Evolutionary conservation across 2,113 vertebrate species (phyloP).

Genomic region (Mixornis gularis): DNA sequence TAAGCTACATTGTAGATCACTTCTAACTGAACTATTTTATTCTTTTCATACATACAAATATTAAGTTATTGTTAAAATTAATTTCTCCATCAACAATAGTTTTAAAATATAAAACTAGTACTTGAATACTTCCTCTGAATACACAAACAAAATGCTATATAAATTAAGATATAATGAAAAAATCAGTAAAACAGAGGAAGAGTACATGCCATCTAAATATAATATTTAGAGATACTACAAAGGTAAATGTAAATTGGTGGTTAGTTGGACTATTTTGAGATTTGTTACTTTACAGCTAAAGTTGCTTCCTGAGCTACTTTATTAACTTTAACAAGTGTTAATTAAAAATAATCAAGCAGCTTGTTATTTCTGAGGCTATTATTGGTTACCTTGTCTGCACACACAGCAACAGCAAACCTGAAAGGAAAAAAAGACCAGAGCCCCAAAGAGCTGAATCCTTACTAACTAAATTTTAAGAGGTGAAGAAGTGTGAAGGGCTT

Average conservation of each 20-base stretch:
- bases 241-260: rapidly evolving
- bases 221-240: neutral
- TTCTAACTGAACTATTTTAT: neutral
- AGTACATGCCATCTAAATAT: rapidly evolving
- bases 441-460: rapidly evolving
- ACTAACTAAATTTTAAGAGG: rapidly evolving
- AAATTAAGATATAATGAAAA: rapidly evolving
- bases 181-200: neutral
- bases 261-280: neutral
- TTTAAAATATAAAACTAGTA: neutral
- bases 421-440: rapidly evolving
- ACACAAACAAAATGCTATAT: rapidly evolving
- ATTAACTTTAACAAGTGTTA: rapidly evolving
- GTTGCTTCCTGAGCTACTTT: rapidly evolving
- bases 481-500: neutral
- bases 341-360: rapidly evolving
- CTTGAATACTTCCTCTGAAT: neutral
- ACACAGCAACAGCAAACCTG: rapidly evolving
- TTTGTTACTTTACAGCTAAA: neutral
- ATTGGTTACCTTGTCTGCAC: rapidly evolving
- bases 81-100: neutral
- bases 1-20: rapidly evolving
- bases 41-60: neutral
- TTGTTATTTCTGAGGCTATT: neutral
- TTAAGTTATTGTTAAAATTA: rapidly evolving